phyloP scores from a whole-genome alignment of 1,140 invertebrate genomes.

The Megalonaias nervosa region DNA sequence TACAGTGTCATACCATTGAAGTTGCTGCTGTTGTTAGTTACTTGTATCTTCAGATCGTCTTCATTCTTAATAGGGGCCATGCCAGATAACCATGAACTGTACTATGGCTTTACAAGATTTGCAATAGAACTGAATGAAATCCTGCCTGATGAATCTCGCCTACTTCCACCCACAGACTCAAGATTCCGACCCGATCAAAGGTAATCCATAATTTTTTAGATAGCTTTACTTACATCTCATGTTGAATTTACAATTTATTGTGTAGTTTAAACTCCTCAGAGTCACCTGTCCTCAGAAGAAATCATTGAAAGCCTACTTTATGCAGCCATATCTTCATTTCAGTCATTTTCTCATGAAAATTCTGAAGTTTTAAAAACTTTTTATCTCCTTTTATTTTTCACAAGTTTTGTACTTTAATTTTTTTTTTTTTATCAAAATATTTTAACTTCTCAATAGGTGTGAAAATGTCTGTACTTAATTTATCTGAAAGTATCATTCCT shows the following conservation, averaged over 20 bases:
- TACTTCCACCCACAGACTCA: slow-evolving; percentile 84
- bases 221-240: background rate
- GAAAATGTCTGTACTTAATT: background rate
- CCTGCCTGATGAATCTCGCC: slow-evolving; percentile 76
- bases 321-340: background rate
- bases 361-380: background rate
- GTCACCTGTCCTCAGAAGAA: background rate
- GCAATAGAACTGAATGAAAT: slow-evolving; percentile 90
- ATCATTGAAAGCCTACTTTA: background rate
- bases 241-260: background rate
- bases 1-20: too few relatives aligned
- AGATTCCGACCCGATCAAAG: slow-evolving; percentile 78
- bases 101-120: slow-evolving; percentile 89
- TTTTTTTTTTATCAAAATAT: too few relatives aligned
- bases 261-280: background rate
- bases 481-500: background rate
- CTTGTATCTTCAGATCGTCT: background rate
- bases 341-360: background rate
- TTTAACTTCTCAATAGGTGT: too few relatives aligned
- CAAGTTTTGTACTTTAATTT: too few relatives aligned
- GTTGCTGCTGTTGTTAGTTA: too few relatives aligned
- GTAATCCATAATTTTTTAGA: slow-evolving; percentile 41
- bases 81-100: slow-evolving; percentile 85
- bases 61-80: slow-evolving; percentile 76
- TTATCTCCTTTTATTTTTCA: too few relatives aligned